Conservation (phyloP, 2,888 invertebrate species). For the Onthophagus sagittarius region DNA sequence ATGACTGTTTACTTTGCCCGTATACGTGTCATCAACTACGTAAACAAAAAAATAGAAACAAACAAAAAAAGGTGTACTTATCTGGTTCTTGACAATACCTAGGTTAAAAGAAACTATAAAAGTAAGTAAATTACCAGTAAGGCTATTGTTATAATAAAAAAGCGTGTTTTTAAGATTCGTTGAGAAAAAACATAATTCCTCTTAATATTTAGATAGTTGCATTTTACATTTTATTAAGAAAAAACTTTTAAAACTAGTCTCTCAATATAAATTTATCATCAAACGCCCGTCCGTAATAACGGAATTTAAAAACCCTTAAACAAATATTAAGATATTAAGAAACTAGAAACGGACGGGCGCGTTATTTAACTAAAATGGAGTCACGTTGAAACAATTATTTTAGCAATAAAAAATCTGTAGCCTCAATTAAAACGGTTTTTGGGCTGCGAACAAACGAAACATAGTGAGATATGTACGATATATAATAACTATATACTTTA, state of each 20-base stretch:
- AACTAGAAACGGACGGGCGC: neutral
- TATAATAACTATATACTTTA: neutral
- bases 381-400: neutral
- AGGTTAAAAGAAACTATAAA: slow-evolving; percentile 42
- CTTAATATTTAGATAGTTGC: slow-evolving; percentile 3
- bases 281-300: neutral
- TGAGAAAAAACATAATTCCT: slow-evolving; percentile 11
- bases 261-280: neutral
- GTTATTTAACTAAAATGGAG: neutral
- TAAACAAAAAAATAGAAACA: slow-evolving; percentile 18
- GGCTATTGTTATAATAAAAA: slow-evolving; percentile 41
- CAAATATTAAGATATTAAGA: neutral
- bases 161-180: slow-evolving; percentile 31
- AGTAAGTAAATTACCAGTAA: slow-evolving; percentile 41
- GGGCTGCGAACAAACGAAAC: neutral
- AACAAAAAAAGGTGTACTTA: slow-evolving; percentile 28
- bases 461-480: neutral
- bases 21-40: neutral
- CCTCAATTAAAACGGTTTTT: neutral
- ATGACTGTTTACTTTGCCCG: neutral
- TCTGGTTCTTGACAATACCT: slow-evolving; percentile 52
- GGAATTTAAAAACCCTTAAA: neutral
- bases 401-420: neutral
- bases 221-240: slow-evolving; percentile 9
- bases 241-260: neutral